Base-by-base conservation (phyloP, 2,797 vertebrate species). In the Peromyscus melanophrys region DNA sequence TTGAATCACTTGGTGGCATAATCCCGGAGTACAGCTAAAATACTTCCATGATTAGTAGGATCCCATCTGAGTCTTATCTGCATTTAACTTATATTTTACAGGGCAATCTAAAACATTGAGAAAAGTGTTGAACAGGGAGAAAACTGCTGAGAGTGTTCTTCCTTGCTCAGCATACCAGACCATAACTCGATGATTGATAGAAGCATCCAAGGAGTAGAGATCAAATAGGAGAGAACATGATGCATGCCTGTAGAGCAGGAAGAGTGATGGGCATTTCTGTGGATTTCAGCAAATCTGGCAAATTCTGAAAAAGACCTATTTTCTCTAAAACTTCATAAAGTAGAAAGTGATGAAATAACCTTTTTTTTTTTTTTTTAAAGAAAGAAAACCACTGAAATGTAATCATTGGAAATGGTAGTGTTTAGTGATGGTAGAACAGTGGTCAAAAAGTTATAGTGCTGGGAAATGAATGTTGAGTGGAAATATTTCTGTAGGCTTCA, bases 1-100 rank as follows among this genome's bases (percentile, higher is more conserved):
- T 95, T 89, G 81, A 96, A 94, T 80, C 55, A 96, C 84, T 97
- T 80, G 63, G 52, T 90, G 95, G 89, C 43, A 46, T 91, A 77
- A 94, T 76, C 82, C 85, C 43, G 69, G 85, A 89, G 55, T 59
- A 61, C 86, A 95, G 86, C 87, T 94, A 57, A 92, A 61, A 69
- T 81, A 37, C 52, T 49, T 84, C 55, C 52, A 55, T 86, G 77
- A 75, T 43, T 59, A 34, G 92, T 76, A 27, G 78, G 52, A 4
- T 94, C 67, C 40, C 52, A 40, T 80, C 83, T 97, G 27, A 63
- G 76, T 94, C 4, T 95, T 43, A 40, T 5, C 0, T 81, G 65
- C 52, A 65, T 90, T 91, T 77, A 77, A 81, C 63, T 93, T 31
- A 25, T 83, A 61, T 67, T 94, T 97, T 67, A 78, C 81, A 57